A percentile compares a stretch with the other conserved stretches of the same genome.
Evolutionary conservation across 2,113 vertebrate genomes (phyloP).

Genomic region (Pseudorectes ferrugineus): DNA sequence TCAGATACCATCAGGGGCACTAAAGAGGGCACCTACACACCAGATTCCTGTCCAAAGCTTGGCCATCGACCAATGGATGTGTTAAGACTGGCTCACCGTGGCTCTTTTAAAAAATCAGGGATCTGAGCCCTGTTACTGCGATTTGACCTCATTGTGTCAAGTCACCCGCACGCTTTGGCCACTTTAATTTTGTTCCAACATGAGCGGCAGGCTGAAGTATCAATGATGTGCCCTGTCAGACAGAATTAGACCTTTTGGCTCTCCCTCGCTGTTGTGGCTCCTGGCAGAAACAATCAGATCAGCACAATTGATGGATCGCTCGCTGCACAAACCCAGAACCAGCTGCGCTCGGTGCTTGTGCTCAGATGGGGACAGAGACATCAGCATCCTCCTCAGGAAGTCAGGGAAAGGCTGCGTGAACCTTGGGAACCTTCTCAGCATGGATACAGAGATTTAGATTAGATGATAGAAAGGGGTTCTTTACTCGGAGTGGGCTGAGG

Average conservation of each 20-base stretch:
- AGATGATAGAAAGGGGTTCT: background rate
- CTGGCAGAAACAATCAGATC: constrained; percentile 41
- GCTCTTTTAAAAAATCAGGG: background rate
- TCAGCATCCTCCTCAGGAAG: background rate
- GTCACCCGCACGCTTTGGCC: constrained; percentile 4
- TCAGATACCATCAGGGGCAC: background rate
- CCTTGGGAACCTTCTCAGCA: background rate
- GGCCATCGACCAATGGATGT: background rate
- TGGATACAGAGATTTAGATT: background rate
- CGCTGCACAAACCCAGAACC: background rate
- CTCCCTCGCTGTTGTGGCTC: constrained; percentile 9
- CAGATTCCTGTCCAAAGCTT: background rate
- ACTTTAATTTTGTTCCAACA: constrained; percentile 46
- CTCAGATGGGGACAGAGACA: background rate
- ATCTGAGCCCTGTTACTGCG: background rate
- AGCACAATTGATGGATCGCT: constrained; percentile 19
- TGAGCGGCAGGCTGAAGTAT: constrained; percentile 36
- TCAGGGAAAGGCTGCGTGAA: background rate
- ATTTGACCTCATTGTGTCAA: constrained; percentile 65
- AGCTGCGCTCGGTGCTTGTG: background rate
- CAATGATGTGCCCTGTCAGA: constrained; percentile 43
- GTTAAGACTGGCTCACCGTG: background rate
- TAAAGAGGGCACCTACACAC: background rate
- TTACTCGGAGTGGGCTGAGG: background rate
- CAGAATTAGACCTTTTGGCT: constrained; percentile 28